A percentile compares a stretch with the other conserved stretches of the same genome.
Conservation (phyloP, 2,888 invertebrate species). For the Dasypogon diadema region DNA sequence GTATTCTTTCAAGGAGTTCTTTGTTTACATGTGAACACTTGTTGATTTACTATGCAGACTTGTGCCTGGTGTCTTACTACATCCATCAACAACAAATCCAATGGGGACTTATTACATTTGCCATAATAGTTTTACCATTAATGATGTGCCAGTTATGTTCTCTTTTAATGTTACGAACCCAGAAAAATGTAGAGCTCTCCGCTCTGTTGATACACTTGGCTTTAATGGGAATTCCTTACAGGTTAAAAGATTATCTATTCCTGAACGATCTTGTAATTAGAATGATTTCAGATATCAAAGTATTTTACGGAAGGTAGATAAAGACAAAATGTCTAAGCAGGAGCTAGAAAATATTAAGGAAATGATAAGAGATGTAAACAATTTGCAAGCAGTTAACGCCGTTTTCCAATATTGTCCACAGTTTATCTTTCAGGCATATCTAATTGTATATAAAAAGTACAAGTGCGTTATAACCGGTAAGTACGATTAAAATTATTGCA, state of each 20-base stretch:
- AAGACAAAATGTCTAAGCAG: conserved; percentile 55
- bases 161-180: conserved; percentile 54
- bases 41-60: conserved; percentile 54
- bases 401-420: conserved; percentile 58
- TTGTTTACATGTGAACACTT: conserved; percentile 52
- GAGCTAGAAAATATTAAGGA: conserved; percentile 52
- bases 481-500: neutral
- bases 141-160: conserved; percentile 57
- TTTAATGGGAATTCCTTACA: conserved; percentile 55
- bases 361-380: conserved; percentile 55
- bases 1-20: neutral
- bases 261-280: no score
- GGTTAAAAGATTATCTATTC: conserved; percentile 32
- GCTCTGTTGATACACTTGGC: conserved; percentile 54
- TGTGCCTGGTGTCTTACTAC: conserved; percentile 56
- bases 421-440: conserved; percentile 57
- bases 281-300: conserved; percentile 54
- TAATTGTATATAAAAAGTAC: conserved; percentile 57
- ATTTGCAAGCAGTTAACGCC: conserved; percentile 56
- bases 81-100: conserved; percentile 54
- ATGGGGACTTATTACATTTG: conserved; percentile 56
- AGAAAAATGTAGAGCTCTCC: conserved; percentile 52
- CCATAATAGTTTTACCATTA: conserved; percentile 56
- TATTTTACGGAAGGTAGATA: conserved; percentile 56
- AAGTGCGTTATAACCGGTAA: conserved; percentile 57